Conservation (phyloP, 2,888 invertebrate species). For the Papilio demoleus region DNA sequence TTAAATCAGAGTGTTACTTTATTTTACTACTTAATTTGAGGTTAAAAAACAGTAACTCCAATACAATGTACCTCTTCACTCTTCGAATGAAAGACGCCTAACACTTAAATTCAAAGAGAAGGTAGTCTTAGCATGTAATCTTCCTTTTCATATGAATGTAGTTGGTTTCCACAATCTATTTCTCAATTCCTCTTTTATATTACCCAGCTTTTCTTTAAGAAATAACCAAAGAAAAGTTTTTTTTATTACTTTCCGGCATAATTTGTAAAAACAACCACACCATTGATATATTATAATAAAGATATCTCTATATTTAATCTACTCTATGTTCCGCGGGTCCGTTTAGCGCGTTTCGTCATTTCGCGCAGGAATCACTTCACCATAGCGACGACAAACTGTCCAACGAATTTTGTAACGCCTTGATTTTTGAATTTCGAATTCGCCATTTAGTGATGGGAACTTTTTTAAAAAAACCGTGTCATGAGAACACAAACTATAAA, state of each 20-base stretch:
- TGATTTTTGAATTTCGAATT: constrained; percentile 34
- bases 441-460: constrained; percentile 1
- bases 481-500: too few species aligned
- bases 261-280: too few species aligned
- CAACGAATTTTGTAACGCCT: constrained; percentile 32
- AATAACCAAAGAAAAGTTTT: too few species aligned
- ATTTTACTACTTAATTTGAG: background rate
- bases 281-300: background rate
- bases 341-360: constrained; percentile 48
- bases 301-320: constrained; percentile 23
- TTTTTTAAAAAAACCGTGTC: too few species aligned
- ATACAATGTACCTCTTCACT: background rate
- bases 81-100: background rate
- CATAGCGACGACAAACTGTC: constrained; percentile 42
- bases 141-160: too few species aligned
- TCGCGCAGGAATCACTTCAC: constrained; percentile 51
- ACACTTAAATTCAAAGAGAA: background rate
- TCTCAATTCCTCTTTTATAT: too few species aligned
- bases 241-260: too few species aligned
- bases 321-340: constrained; percentile 45
- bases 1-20: constrained; percentile 10
- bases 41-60: background rate
- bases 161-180: too few species aligned
- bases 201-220: too few species aligned
- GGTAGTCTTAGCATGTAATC: too few species aligned